phyloP scores from a whole-genome alignment of 2,888 invertebrate species.

The Deilephila porcellus region DNA sequence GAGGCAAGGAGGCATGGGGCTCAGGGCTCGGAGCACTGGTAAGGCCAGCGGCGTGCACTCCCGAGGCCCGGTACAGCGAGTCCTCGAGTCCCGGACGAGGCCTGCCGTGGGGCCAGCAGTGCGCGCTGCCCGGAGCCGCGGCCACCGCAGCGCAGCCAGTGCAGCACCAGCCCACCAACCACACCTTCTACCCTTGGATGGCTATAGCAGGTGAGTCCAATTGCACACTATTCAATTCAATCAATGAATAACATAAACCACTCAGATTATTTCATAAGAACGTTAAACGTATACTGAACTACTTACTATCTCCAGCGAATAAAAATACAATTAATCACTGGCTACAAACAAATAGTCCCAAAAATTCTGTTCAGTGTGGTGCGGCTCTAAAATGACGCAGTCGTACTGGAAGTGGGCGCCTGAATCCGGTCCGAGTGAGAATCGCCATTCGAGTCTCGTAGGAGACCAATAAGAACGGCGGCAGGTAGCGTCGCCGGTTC shows the following conservation, averaged over 20 bases:
- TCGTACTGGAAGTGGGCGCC: slow-evolving; percentile 34
- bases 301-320: slow-evolving; percentile 31
- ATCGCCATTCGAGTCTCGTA: slow-evolving; percentile 55
- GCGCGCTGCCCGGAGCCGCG: slow-evolving; percentile 92
- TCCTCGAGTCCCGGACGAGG: slow-evolving; percentile 92
- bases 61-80: slow-evolving; percentile 94
- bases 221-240: slow-evolving; percentile 31
- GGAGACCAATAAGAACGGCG: slow-evolving; percentile 70
- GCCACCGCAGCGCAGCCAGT: slow-evolving; percentile 93
- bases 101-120: slow-evolving; percentile 94
- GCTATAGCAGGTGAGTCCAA: slow-evolving; percentile 96
- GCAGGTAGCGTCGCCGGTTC: slow-evolving; percentile 58
- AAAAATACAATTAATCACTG: slow-evolving; percentile 37
- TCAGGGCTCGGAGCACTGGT: slow-evolving; percentile 88
- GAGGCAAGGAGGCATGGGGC: slow-evolving; percentile 89
- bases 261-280: slow-evolving; percentile 9
- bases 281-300: slow-evolving; percentile 24
- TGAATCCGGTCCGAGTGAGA: slow-evolving; percentile 35
- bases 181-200: slow-evolving; percentile 99
- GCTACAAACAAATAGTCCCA: slow-evolving; percentile 35
- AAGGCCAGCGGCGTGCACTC: slow-evolving; percentile 95
- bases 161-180: slow-evolving; percentile 95
- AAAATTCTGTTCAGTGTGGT: slow-evolving; percentile 13
- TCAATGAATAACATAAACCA: slow-evolving; percentile 18
- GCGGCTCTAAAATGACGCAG: slow-evolving; percentile 68